phyloP scores from a whole-genome alignment of 2,113 vertebrate species.

The Malurus melanocephalus region DNA sequence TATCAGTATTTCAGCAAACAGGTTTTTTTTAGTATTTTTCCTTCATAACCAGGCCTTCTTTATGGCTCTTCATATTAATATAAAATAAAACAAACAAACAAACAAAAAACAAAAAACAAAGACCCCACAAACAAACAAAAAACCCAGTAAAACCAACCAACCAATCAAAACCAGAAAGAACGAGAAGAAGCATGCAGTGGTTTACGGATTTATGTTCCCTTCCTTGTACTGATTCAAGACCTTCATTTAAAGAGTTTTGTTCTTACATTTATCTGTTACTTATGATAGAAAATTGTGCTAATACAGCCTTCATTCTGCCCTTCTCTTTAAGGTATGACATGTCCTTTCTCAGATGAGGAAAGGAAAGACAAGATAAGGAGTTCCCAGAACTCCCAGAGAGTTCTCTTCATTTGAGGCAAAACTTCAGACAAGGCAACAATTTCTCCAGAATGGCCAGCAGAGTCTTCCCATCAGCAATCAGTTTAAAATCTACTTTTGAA shows the following conservation, averaged over 20 bases:
- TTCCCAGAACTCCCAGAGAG: neutral
- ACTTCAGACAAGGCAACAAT: neutral
- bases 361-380: too few species aligned
- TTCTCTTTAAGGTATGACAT: neutral
- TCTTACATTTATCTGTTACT: neutral
- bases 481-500: neutral
- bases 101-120: neutral
- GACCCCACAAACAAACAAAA: too few species aligned
- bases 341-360: neutral
- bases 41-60: neutral
- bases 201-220: neutral
- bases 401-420: neutral
- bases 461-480: neutral
- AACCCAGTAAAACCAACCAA: too few species aligned
- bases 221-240: neutral
- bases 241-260: neutral
- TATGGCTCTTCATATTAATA: neutral
- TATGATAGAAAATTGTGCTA: neutral
- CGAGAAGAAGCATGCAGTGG: fast-evolving
- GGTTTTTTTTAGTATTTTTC: neutral
- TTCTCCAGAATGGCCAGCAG: neutral
- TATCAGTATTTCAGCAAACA: neutral
- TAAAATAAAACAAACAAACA: too few species aligned
- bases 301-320: neutral
- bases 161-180: too few species aligned